These are phyloP conservation scores for Aphelenchoides besseyi DNA, from an alignment of 1,140 invertebrate genomes.

Conservation along the genomic window DNA sequence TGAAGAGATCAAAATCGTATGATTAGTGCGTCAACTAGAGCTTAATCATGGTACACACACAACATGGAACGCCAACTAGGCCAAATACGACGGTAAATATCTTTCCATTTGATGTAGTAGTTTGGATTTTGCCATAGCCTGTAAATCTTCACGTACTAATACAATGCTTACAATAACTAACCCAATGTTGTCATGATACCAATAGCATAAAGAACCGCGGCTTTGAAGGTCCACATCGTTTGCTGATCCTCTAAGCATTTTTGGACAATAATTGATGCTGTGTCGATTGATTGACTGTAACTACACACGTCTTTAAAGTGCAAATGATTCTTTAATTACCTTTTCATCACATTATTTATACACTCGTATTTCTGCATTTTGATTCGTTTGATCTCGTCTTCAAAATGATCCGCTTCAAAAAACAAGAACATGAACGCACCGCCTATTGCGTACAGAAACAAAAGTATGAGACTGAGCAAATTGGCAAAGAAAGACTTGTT, in stretches of 20 bases:
- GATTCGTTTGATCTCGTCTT: neutral
- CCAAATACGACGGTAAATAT: conserved; percentile 45
- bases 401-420: conserved; percentile 14
- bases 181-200: conserved; percentile 19
- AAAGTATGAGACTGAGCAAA: neutral
- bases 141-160: conserved; percentile 8
- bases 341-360: conserved; percentile 1
- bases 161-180: neutral
- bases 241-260: neutral
- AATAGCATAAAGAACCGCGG: conserved; percentile 10
- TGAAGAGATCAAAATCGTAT: too few relatives aligned
- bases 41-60: too few relatives aligned
- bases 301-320: neutral
- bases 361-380: neutral
- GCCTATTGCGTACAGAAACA: neutral
- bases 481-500: conserved; percentile 20
- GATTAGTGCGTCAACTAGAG: too few relatives aligned
- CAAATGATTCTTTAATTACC: neutral
- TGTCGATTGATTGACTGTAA: conserved; percentile 13
- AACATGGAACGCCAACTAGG: conserved; percentile 41
- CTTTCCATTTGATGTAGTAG: conserved; percentile 34
- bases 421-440: conserved; percentile 11
- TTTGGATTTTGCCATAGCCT: conserved; percentile 52
- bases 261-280: neutral
- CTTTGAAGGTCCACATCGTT: too few relatives aligned